A percentile compares a stretch with the other conserved stretches of the same genome.
Evolutionary conservation across 2,113 vertebrate species (phyloP).

Genomic region (Chrysemys picta): DNA sequence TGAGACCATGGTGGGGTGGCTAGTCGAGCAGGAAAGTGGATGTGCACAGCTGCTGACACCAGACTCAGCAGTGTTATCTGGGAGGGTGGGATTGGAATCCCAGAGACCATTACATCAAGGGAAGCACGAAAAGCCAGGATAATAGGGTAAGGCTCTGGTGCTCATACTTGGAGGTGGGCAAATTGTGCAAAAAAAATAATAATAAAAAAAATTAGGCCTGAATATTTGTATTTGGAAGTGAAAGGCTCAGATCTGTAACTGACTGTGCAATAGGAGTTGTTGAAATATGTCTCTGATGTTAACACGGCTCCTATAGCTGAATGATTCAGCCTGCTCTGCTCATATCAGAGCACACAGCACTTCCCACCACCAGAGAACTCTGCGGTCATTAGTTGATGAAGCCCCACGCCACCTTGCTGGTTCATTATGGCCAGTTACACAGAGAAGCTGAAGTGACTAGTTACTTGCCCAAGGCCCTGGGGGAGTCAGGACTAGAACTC

Average conservation of each 20-base stretch:
- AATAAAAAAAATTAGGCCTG: not conserved
- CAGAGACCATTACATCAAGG: fast-evolving
- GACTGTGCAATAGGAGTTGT: not conserved
- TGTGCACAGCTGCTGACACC: not conserved
- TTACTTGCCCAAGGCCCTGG: slow-evolving; percentile 17
- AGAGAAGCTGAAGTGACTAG: slow-evolving; percentile 16
- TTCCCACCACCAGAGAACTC: slow-evolving; percentile 26
- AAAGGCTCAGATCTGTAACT: not conserved
- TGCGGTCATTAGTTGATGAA: slow-evolving; percentile 26
- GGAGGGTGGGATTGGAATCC: not conserved
- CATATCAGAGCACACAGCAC: slow-evolving; percentile 8
- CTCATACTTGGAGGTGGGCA: not conserved
- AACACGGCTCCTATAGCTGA: slow-evolving; percentile 5
- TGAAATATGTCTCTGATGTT: not conserved
- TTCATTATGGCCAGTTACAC: slow-evolving; percentile 40
- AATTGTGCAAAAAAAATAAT: not conserved
- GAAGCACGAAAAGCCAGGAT: not conserved
- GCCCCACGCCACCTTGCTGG: not conserved
- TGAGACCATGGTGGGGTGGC: fast-evolving
- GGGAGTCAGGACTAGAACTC: not conserved
- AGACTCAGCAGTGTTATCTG: fast-evolving
- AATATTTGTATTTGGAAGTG: not conserved
- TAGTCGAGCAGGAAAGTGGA: not conserved
- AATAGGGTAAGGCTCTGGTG: not conserved
- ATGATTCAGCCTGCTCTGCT: slow-evolving; percentile 28